Base-by-base conservation (phyloP, 1,140 invertebrate genomes). In the Pentalonia nigronervosa region DNA sequence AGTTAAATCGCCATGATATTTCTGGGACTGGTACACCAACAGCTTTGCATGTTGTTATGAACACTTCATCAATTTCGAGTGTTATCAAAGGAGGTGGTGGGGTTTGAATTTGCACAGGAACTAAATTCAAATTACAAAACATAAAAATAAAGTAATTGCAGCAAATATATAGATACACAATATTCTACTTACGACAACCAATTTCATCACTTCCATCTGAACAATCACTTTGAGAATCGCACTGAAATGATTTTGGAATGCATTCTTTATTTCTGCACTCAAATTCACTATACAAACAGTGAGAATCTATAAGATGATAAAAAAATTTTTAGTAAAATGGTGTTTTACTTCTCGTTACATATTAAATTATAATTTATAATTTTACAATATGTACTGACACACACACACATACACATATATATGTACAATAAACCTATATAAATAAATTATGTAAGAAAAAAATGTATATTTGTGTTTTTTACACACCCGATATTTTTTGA, bases 1-100 rank as follows among this genome's bases (percentile, higher is more conserved):
- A 99, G 95, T 99, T 99, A 3, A 98, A 96, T 91, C 99, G 96
- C 99, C 99, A 99, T 41, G 98, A 97, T 93, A 99, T 98, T 88
- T 98, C 96, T 0, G 99, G 99, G 0, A 96, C 97, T 0, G 99
- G 99, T 0, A 98, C 97, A 87, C 99, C 99, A 6, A 98, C 96
- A 0, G 98, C 98, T 47, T 97, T 97, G 95, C 99, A 99, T 11
- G 96, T 97, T 41, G 99, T 96, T 7, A 96, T 96, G 91, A 99
- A 96, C 0, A 96, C 96, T 7, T 97, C 97, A 9, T 98, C 98
- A 83, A 97, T 95, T 50, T 96, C 95, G 0, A 99, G 95, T 25
- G 95, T 95, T 0, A 98, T 95, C 95, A 97, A 96, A 3, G 97
- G 96, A 2, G 97, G 96, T 34, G 97, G 97, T 30, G 97, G 97